phyloP scores from a whole-genome alignment of 2,888 invertebrate genomes.

The Choristoneura rosaceana region DNA sequence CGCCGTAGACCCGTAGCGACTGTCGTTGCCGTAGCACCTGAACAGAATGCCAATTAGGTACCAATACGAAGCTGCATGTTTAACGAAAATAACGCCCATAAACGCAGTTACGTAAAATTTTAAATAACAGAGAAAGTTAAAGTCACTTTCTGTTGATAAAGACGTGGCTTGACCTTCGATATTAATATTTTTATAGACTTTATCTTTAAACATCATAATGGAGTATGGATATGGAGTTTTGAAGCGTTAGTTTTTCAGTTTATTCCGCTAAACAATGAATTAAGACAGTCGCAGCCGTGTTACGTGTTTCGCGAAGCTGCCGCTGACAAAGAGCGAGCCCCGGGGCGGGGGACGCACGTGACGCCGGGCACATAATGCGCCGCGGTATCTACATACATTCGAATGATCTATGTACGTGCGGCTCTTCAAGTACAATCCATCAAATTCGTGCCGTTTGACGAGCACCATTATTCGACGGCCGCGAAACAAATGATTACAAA shows the following conservation, averaged over 20 bases:
- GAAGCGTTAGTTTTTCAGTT: constrained; percentile 8
- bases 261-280: constrained; percentile 36
- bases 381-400: constrained; percentile 41
- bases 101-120: background rate
- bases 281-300: constrained; percentile 17
- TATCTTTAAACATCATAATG: no score
- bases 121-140: background rate
- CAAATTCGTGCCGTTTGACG: constrained; percentile 77
- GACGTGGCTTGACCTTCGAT: constrained; percentile 2
- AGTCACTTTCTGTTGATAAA: background rate
- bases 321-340: constrained; percentile 30
- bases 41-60: constrained; percentile 13
- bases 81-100: no score
- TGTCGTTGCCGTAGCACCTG: constrained; percentile 41
- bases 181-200: no score
- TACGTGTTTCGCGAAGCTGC: constrained; percentile 20
- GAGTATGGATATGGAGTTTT: constrained; percentile 15
- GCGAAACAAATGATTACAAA: constrained; percentile 85
- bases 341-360: constrained; percentile 1
- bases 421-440: constrained; percentile 64
- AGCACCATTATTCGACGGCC: constrained; percentile 77
- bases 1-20: constrained; percentile 55
- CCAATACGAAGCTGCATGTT: constrained; percentile 7
- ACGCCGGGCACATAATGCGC: constrained; percentile 17
- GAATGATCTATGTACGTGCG: constrained; percentile 52